phyloP scores from a whole-genome alignment of 2,888 invertebrate species.

The Petrolisthes cinctipes region DNA sequence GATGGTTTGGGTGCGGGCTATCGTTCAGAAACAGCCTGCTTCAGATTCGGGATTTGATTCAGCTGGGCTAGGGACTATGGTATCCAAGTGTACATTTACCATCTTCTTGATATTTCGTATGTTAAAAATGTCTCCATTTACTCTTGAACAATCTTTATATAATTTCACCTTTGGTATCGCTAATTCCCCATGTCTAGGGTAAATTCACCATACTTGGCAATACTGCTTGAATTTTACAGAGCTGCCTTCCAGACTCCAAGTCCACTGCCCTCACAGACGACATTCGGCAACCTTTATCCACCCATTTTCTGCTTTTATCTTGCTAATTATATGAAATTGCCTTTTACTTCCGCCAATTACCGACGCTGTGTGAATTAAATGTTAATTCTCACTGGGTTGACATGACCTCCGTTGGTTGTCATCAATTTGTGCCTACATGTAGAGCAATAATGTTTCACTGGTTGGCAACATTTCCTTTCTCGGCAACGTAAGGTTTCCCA shows the following conservation, averaged over 20 bases:
- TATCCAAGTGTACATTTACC: too few species aligned
- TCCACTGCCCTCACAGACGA: background rate
- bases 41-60: too few species aligned
- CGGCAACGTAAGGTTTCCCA: constrained; percentile 23
- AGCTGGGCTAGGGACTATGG: too few species aligned
- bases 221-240: background rate
- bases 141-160: too few species aligned
- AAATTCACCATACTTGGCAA: too few species aligned
- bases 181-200: too few species aligned
- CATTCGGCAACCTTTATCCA: background rate
- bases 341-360: background rate
- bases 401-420: background rate
- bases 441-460: background rate
- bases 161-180: too few species aligned
- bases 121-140: too few species aligned
- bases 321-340: background rate
- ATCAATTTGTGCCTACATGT: background rate
- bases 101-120: too few species aligned
- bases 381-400: background rate
- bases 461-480: constrained; percentile 17
- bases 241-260: background rate
- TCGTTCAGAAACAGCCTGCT: too few species aligned
- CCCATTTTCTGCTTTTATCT: background rate
- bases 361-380: background rate
- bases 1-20: too few species aligned